Conservation (phyloP, 1,140 invertebrate species). For the Harlomillsia oculata region DNA sequence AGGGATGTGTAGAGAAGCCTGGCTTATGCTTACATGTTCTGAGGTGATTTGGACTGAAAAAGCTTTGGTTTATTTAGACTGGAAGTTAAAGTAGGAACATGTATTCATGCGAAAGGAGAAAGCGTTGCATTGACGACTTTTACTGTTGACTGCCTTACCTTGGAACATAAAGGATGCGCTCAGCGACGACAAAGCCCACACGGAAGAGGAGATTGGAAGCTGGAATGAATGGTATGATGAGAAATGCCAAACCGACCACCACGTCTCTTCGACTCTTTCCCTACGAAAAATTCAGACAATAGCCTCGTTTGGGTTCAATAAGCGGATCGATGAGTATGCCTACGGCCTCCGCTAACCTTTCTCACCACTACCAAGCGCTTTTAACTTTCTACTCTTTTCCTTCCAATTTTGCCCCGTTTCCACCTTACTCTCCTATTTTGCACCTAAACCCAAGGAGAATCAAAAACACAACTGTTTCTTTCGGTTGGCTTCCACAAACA, state of each 20-base stretch:
- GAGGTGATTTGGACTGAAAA: too few relatives aligned
- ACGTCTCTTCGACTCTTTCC: constrained; percentile 36
- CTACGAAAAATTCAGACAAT: constrained; percentile 21
- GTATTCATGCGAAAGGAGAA: background rate
- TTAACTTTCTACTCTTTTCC: too few relatives aligned
- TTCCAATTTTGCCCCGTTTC: too few relatives aligned
- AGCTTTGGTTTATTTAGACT: too few relatives aligned
- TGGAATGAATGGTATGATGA: constrained; percentile 80
- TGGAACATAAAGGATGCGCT: constrained; percentile 77
- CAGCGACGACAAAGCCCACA: constrained; percentile 82
- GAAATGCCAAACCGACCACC: constrained; percentile 55
- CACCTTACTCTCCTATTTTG: too few relatives aligned
- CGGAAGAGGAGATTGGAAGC: constrained; percentile 81
- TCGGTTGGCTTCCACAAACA: too few relatives aligned
- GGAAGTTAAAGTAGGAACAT: too few relatives aligned
- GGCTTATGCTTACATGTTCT: too few relatives aligned
- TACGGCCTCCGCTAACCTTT: constrained; percentile 12
- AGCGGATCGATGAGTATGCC: constrained; percentile 20
- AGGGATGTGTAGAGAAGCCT: too few relatives aligned
- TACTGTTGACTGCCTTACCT: constrained; percentile 49
- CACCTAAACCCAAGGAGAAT: too few relatives aligned
- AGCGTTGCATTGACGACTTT: background rate
- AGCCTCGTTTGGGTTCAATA: constrained; percentile 19
- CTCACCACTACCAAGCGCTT: constrained; percentile 5
- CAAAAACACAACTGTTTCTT: too few relatives aligned